Percentiles rank a stretch among this genome's conserved stretches.
These are phyloP conservation scores for Brachionus rubens DNA, from an alignment of 1,140 invertebrate genomes.

Conservation along the genomic window DNA sequence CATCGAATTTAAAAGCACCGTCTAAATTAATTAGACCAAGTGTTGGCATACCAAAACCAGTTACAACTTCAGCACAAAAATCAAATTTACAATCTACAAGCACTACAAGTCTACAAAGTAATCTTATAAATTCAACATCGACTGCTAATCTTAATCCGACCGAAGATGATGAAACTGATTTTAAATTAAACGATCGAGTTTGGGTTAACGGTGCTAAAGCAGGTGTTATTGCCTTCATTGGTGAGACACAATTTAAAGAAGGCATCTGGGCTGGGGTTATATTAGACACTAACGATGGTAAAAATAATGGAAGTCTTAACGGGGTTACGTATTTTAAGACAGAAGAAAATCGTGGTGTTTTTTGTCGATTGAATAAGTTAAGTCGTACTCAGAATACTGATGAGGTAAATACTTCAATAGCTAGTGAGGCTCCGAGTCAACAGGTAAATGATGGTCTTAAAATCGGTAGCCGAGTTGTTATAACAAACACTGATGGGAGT, in stretches of 20 bases:
- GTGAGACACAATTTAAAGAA: constrained; percentile 72
- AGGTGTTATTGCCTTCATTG: constrained; percentile 90
- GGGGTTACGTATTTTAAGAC: constrained; percentile 70
- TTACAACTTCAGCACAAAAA: too few species aligned
- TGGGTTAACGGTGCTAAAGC: constrained; percentile 93
- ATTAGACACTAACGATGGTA: constrained; percentile 57
- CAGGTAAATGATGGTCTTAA: constrained; percentile 50
- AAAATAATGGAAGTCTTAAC: constrained; percentile 62
- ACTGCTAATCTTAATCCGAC: constrained; percentile 3
- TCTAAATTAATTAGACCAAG: not conserved
- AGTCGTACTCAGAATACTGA: constrained; percentile 72
- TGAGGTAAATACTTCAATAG: constrained; percentile 49
- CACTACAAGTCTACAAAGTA: not conserved
- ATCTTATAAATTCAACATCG: not conserved
- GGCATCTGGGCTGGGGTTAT: constrained; percentile 61
- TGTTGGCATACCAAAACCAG: not conserved
- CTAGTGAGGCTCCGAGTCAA: not conserved
- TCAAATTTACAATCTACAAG: not conserved
- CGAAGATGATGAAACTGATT: constrained; percentile 64
- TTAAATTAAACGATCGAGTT: constrained; percentile 87
- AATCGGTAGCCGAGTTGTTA: constrained; percentile 11
- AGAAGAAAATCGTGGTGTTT: constrained; percentile 85
- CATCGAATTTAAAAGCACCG: not conserved
- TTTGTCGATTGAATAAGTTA: constrained; percentile 82
- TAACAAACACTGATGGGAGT: constrained; percentile 51